Evolutionary conservation across 2,113 vertebrate species (phyloP).

Genomic region (Ophiodon elongatus): DNA sequence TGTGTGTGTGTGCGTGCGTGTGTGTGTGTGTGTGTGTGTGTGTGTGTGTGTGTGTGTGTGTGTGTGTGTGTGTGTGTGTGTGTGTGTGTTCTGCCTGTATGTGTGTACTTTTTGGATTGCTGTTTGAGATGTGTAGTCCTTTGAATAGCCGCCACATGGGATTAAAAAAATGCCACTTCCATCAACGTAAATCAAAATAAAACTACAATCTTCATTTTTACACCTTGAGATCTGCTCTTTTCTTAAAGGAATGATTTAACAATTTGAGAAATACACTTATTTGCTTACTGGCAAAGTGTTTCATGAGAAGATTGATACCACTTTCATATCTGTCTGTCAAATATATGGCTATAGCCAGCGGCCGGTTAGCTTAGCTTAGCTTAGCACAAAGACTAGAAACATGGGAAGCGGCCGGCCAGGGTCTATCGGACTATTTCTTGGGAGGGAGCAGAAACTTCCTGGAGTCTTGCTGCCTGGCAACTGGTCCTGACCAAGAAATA

Average conservation of each 20-base stretch:
- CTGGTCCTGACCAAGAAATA: not conserved
- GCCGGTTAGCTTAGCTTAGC: not conserved
- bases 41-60: constrained; percentile 54
- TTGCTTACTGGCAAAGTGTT: not conserved
- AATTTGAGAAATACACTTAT: not conserved
- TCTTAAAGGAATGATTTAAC: constrained; percentile 8
- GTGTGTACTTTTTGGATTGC: constrained; percentile 52
- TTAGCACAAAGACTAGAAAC: not conserved
- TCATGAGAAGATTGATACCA: not conserved
- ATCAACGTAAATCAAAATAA: constrained; percentile 58
- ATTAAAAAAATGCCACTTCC: constrained; percentile 54
- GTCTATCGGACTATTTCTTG: not conserved
- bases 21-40: constrained; percentile 57
- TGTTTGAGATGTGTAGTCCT: constrained; percentile 50
- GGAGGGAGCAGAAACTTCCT: not conserved
- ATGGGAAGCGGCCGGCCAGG: no score
- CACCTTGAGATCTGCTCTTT: constrained; percentile 13
- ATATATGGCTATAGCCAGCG: not conserved
- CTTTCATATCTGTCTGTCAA: not conserved
- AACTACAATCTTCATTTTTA: constrained; percentile 20
- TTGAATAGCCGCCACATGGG: constrained; percentile 65
- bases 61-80: constrained; percentile 17
- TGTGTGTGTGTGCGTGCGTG: constrained; percentile 64
- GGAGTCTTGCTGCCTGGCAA: not conserved
- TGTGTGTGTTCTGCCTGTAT: constrained; percentile 42